phyloP scores from a whole-genome alignment of 2,113 vertebrate genomes.

The Phodopus roborovskii region DNA sequence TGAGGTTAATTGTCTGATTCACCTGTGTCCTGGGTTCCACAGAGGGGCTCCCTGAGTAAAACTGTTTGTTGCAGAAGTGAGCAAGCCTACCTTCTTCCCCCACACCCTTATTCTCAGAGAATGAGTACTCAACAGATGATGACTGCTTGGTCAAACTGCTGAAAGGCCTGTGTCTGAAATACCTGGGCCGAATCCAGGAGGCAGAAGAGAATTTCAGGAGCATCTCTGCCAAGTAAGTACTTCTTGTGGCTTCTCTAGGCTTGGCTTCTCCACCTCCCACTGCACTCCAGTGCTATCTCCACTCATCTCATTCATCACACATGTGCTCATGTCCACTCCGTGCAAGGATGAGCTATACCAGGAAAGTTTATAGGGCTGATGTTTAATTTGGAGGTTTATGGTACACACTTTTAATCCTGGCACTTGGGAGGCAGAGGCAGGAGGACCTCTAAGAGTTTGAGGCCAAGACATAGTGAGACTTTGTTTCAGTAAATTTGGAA shows the following conservation, averaged over 20 bases:
- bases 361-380: not conserved
- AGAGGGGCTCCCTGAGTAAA: slow-evolving; percentile 5
- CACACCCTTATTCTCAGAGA: slow-evolving; percentile 84
- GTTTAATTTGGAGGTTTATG: not conserved
- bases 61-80: not conserved
- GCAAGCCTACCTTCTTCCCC: slow-evolving; percentile 10
- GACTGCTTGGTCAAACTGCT: slow-evolving; percentile 94
- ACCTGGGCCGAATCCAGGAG: slow-evolving; percentile 92
- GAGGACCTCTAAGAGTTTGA: not conserved
- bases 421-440: not conserved
- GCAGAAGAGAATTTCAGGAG: slow-evolving; percentile 96
- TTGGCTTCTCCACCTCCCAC: not conserved
- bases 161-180: slow-evolving; percentile 96
- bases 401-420: not conserved
- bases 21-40: slow-evolving; percentile 28
- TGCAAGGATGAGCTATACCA: not conserved
- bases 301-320: too few relatives aligned
- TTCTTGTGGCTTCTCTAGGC: not conserved
- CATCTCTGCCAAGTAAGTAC: slow-evolving; percentile 94
- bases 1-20: not conserved
- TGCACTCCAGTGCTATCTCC: not conserved
- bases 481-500: not conserved
- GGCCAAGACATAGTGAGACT: not conserved
- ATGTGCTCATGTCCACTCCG: not conserved
- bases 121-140: slow-evolving; percentile 93